Evolutionary conservation across 1,140 invertebrate genomes (phyloP), one percentile per base, ranked within the genome.

Genomic region (Procambarus clarkii): DNA sequence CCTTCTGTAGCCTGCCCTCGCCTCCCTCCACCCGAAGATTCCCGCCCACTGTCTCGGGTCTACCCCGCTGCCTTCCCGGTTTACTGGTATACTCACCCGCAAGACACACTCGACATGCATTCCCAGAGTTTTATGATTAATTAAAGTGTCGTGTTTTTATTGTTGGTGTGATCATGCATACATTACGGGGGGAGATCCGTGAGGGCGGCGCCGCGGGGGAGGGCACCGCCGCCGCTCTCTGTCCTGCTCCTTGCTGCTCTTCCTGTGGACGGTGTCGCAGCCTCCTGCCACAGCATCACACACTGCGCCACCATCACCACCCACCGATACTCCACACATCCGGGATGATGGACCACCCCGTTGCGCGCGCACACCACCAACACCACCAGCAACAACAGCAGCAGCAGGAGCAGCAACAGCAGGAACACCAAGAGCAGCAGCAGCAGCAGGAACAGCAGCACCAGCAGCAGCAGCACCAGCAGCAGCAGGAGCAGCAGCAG

Each of bases 111-210:
- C 85, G 58, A 58, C 85, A 78, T 86, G 85, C 85, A 86, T 58
- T 78, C 54, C 74, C 85, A 48, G n/a, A 86, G 50, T 86, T 78
- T 58, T 44, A 78, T 86, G 85, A 77, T 78, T 77, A 78, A 86
- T 86, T 86, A 86, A 78, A 77, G 76, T 86, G 85, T 77, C 71
- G 84, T 86, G 84, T 86, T 86, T 77, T 77, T 86, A 86, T 86
- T 86, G 84, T 77, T 58, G 74, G 76, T 78, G 85, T 86, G 71
- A 86, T 86, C 54, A 78, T 78, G 85, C 85, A 86, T 86, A 58
- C 85, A 86, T 74, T 50, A 54, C 21, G 74, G 74, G 58, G 18
- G 44, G 34, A 71, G 46, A 45, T 46, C 60, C 50, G n/a, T 86
- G 48, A 58, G 85, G 74, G 71, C 21, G 74, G 74, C 50, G 34